A percentile compares a stretch with the other conserved stretches of the same genome.
These are phyloP conservation scores for Erpornis zantholeuca DNA, from an alignment of 2,113 vertebrate genomes.

Conservation along the genomic window DNA sequence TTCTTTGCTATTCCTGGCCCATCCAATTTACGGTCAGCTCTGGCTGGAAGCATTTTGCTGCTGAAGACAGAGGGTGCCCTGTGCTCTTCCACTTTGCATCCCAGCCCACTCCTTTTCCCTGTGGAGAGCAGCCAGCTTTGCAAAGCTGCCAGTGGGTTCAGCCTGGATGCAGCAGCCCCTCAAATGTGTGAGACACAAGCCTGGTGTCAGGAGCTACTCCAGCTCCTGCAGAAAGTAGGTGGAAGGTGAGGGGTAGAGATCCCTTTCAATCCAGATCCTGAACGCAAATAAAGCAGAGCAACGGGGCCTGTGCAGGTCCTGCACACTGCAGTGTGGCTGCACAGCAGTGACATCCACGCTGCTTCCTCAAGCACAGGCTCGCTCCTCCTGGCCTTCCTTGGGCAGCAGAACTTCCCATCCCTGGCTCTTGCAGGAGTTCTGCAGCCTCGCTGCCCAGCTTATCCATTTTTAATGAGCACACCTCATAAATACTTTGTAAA, in stretches of 20 bases:
- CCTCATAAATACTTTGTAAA: conserved; percentile 63
- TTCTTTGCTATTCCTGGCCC: neutral
- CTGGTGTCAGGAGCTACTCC: neutral
- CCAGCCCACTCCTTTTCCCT: neutral
- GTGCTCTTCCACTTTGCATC: neutral
- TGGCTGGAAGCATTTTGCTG: neutral
- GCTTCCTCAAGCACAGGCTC: neutral
- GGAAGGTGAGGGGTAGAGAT: neutral
- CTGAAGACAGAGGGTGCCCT: accelerated
- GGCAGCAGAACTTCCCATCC: neutral
- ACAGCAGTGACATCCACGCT: accelerated
- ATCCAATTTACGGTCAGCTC: neutral
- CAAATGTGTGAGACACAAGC: neutral
- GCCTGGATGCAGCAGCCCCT: neutral
- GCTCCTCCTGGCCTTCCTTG: neutral
- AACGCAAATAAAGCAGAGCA: no score
- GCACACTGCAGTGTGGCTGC: accelerated
- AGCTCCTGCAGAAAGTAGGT: neutral
- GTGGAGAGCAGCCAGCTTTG: neutral
- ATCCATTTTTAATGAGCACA: conserved; percentile 55
- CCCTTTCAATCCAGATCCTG: accelerated
- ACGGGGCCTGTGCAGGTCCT: accelerated
- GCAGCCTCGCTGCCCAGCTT: conserved; percentile 14
- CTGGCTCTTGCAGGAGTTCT: neutral
- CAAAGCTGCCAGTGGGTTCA: neutral